Evolutionary conservation across 2,888 invertebrate genomes (phyloP), one percentile per base, ranked within the genome.

Genomic region (Lochmaea crataegi): DNA sequence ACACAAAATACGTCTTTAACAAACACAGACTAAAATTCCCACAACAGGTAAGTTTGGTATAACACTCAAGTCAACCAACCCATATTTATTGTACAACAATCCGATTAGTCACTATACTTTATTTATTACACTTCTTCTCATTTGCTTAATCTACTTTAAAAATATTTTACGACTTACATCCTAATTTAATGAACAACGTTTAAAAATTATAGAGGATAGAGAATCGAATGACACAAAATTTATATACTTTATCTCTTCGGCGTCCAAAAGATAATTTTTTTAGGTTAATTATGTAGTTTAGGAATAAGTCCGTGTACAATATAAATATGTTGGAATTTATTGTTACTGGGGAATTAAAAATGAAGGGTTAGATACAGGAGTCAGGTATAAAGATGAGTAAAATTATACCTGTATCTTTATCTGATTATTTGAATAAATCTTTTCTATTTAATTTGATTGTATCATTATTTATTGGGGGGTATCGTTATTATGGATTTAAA

Each of bases 141-240:
- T 71, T 75, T 68, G 63, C 66, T 72, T 73, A 76, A 76, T 73
- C 71, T 73, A 75, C 75, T 73, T 73, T 71, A 71, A 64, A 72
- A 32, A 67, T 45, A 69, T 75, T 75, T 63, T 63, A 63, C 42
- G 61, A 56, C 18, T 53, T 48, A 61, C 63, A 69, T 73, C 69
- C 66, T 61, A 69, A 69, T 63, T 69, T 73, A 65, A 41, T 51
- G 38, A 60, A 58, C 38, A 38, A 26, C 51, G 18, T 70, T 64
- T 70, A 14, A 51, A 58, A 60, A 38, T 65, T 14, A 11, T 53
- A 10, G 53, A 53, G 22, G 12, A 45, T 45, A 45, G 14, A 38
- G 32, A 7, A 2, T 9, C 58, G 18, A 45, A 66, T 67, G 26
- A 51, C 60, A 26, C 63, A 42, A 45, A 42, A 45, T 45, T 45